phyloP scores from a whole-genome alignment of 2,113 vertebrate species.

The Dasypus novemcinctus region DNA sequence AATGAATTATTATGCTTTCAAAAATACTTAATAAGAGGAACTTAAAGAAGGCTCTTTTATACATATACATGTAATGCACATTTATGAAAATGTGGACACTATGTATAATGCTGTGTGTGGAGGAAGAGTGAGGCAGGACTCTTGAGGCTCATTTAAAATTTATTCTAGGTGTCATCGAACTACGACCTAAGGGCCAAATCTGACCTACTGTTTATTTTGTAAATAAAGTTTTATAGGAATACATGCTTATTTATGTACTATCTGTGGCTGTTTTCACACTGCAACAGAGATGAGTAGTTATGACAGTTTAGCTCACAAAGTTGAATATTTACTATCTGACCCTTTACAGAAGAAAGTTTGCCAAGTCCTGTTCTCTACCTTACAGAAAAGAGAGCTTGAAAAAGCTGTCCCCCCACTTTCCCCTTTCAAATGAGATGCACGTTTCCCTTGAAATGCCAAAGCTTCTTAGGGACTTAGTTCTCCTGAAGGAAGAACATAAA shows the following conservation, averaged over 20 bases:
- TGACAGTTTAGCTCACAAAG: neutral
- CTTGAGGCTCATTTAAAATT: neutral
- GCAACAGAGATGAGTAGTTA: neutral
- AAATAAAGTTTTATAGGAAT: too few species aligned
- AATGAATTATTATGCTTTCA: neutral
- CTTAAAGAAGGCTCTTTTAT: neutral
- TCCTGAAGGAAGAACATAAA: neutral
- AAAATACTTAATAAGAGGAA: neutral
- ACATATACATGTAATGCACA: neutral
- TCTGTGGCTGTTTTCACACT: too few species aligned
- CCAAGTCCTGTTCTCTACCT: neutral
- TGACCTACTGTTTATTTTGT: neutral
- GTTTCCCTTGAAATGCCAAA: neutral
- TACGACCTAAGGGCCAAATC: neutral
- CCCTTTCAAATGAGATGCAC: neutral
- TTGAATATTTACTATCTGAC: neutral
- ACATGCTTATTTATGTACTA: too few species aligned
- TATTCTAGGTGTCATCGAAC: neutral
- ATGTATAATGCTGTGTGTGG: neutral
- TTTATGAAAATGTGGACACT: neutral
- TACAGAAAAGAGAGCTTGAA: neutral
- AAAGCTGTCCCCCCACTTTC: neutral
- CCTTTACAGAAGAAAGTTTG: neutral
- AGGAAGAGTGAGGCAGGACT: neutral
- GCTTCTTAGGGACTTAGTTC: neutral